A percentile compares a stretch with the other conserved stretches of the same genome.
phyloP scores from a whole-genome alignment of 2,113 vertebrate genomes.

The Cranoglanis bouderius region DNA sequence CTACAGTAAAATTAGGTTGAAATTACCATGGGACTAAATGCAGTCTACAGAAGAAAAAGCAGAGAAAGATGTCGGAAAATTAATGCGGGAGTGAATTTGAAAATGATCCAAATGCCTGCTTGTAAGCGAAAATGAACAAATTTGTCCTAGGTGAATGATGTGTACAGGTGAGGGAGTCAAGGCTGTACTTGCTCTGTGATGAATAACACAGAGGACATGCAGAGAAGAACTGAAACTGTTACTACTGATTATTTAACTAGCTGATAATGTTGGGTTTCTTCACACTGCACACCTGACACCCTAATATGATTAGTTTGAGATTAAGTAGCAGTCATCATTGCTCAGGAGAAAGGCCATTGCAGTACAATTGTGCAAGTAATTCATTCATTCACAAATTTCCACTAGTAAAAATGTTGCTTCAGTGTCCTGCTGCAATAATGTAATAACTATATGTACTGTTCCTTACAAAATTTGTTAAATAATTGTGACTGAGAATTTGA shows the following conservation, averaged over 20 bases:
- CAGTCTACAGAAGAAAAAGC: background rate
- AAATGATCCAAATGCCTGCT: background rate
- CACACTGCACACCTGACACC: background rate
- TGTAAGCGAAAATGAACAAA: background rate
- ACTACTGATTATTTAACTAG: background rate
- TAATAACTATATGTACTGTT: background rate
- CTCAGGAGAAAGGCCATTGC: background rate
- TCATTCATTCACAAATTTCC: background rate
- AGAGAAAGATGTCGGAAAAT: fast-evolving
- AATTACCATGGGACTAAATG: background rate
- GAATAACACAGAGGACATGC: too few species aligned
- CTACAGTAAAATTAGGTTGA: background rate
- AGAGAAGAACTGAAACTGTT: too few species aligned
- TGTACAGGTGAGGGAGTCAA: background rate
- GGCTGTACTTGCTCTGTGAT: background rate
- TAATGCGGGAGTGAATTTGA: background rate
- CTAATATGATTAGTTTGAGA: background rate
- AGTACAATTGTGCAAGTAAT: background rate
- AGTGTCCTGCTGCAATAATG: background rate
- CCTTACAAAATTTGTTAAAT: background rate
- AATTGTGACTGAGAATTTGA: background rate
- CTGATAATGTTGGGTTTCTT: background rate
- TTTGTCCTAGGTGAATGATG: background rate
- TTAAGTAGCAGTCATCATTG: background rate
- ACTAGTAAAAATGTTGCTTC: background rate